phyloP scores from a whole-genome alignment of 2,797 vertebrate species.

The Spheniscus humboldti region DNA sequence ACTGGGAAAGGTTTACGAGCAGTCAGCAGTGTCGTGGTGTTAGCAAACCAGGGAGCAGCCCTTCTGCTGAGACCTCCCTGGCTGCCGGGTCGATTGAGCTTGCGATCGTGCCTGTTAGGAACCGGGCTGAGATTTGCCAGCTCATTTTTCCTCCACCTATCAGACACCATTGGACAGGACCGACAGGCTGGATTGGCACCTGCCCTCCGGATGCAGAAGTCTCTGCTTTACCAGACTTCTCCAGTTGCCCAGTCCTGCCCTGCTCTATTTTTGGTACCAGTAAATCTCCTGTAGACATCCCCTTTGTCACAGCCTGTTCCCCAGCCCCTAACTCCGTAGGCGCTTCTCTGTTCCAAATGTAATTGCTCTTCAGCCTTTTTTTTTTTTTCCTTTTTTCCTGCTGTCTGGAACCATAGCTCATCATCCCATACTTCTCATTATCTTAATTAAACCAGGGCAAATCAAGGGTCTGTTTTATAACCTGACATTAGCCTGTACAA shows the following conservation, averaged over 20 bases:
- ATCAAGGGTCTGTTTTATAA: slow-evolving; percentile 52
- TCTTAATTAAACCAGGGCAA: slow-evolving; percentile 63
- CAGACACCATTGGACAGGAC: background rate
- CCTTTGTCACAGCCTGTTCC: slow-evolving; percentile 37
- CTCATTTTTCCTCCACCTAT: fast-evolving
- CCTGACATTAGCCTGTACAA: slow-evolving; percentile 19
- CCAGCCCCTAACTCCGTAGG: background rate
- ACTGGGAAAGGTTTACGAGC: background rate
- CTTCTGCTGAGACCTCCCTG: background rate
- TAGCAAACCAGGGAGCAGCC: background rate
- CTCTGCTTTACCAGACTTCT: background rate
- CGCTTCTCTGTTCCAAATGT: slow-evolving; percentile 55
- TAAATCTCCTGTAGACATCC: slow-evolving; percentile 33
- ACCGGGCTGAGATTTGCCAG: background rate
- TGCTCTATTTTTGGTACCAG: slow-evolving; percentile 24
- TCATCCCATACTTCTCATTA: slow-evolving; percentile 59
- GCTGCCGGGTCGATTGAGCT: fast-evolving
- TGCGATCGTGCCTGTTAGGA: background rate
- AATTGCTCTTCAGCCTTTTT: slow-evolving; percentile 48
- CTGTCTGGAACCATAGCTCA: slow-evolving; percentile 46
- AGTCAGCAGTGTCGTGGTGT: background rate
- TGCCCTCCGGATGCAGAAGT: background rate
- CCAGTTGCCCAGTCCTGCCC: background rate
- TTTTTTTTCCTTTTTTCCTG: background rate
- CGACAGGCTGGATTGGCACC: background rate